Evolutionary conservation across 1,140 invertebrate species (phyloP).

Genomic region (Nomia melanderi): DNA sequence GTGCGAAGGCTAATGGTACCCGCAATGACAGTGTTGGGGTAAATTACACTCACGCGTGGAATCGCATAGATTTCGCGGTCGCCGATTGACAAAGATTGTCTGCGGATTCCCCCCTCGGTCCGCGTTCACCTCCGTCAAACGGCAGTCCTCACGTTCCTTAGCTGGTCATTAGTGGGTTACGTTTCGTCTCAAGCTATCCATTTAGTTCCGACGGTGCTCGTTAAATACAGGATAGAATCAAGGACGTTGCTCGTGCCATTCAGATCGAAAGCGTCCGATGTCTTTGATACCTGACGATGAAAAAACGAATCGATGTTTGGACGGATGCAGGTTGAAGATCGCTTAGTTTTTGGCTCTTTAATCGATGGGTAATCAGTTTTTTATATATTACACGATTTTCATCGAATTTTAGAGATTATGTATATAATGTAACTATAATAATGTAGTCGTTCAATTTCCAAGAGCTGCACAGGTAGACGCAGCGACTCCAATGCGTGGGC

Average conservation of each 20-base stretch:
- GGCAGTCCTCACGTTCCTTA: constrained; percentile 23
- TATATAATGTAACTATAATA: too few relatives aligned
- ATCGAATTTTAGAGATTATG: too few relatives aligned
- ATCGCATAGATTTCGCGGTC: background rate
- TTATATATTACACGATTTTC: too few relatives aligned
- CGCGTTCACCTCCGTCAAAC: constrained; percentile 23
- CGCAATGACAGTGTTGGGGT: background rate
- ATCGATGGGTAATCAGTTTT: too few relatives aligned
- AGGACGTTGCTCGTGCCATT: constrained; percentile 13
- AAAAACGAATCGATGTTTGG: background rate
- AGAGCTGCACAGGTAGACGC: too few relatives aligned
- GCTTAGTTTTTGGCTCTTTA: too few relatives aligned
- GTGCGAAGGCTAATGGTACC: too few relatives aligned
- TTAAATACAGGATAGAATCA: constrained; percentile 30
- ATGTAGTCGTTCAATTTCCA: too few relatives aligned
- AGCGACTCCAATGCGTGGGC: background rate
- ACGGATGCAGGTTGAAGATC: too few relatives aligned
- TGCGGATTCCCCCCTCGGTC: constrained; percentile 7
- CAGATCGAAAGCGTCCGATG: background rate
- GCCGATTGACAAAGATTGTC: constrained; percentile 17
- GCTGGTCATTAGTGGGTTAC: constrained; percentile 17
- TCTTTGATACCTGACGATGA: background rate
- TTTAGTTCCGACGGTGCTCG: constrained; percentile 44
- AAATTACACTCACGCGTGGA: background rate
- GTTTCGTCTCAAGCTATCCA: constrained; percentile 39